Conservation (phyloP, 2,888 invertebrate genomes). For the Neoitamus cyanurus region DNA sequence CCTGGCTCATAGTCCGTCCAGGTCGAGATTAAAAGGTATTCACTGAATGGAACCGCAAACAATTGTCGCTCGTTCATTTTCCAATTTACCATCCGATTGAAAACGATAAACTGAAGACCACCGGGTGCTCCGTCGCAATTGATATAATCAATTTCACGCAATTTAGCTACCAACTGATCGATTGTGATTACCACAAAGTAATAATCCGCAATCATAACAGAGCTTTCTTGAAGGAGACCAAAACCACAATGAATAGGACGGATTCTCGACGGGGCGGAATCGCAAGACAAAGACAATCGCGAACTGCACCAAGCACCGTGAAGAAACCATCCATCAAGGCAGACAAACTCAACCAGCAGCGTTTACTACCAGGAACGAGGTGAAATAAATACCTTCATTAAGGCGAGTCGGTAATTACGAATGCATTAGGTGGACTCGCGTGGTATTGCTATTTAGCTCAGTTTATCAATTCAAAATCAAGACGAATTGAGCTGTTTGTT, state of each 20-base stretch:
- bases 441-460: background rate
- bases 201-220: slow-evolving; percentile 40
- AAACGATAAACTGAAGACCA: slow-evolving; percentile 27
- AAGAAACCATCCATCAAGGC: slow-evolving; percentile 8
- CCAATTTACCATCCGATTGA: slow-evolving; percentile 12
- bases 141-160: slow-evolving; percentile 47
- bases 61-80: background rate
- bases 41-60: background rate
- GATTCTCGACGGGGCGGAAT: background rate
- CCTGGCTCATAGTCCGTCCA: background rate
- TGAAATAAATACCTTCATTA: slow-evolving; percentile 8
- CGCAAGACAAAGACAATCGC: background rate
- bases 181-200: slow-evolving; percentile 41
- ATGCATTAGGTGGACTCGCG: background rate
- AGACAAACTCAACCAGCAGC: background rate
- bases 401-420: slow-evolving; percentile 19
- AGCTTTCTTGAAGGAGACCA: background rate
- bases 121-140: background rate
- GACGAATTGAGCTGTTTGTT: background rate
- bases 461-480: slow-evolving; percentile 11
- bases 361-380: background rate
- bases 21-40: background rate
- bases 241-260: slow-evolving; percentile 26
- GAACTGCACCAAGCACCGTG: background rate
- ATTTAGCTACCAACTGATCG: slow-evolving; percentile 45